phyloP scores from a whole-genome alignment of 2,113 vertebrate genomes.

The Lipophrys pholis region DNA sequence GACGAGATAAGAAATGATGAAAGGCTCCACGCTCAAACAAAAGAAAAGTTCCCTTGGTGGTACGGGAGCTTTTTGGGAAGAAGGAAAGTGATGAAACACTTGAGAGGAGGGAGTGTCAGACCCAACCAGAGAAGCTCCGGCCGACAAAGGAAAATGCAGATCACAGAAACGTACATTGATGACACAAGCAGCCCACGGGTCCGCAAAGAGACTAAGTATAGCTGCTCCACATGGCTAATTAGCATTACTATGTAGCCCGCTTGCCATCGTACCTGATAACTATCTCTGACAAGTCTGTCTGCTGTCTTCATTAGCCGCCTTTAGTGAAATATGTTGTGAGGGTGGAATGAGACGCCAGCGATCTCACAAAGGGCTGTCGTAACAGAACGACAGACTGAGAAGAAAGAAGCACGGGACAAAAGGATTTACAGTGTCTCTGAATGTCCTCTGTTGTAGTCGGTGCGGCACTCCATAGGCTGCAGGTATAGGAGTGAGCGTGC shows the following conservation, averaged over 20 bases:
- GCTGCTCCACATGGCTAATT: conserved; percentile 62
- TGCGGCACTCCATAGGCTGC: conserved; percentile 26
- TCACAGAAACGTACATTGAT: conserved; percentile 36
- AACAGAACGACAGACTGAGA: conserved; percentile 9
- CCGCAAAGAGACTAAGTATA: conserved; percentile 22
- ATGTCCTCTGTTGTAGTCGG: conserved; percentile 37
- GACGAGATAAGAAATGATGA: conserved; percentile 69
- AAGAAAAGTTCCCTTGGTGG: conserved; percentile 55
- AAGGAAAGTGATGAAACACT: conserved; percentile 68
- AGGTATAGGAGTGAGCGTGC: conserved; percentile 40
- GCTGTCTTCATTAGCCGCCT: conserved; percentile 23
- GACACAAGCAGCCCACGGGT: conserved; percentile 20
- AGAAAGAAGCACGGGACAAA: background rate
- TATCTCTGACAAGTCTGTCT: conserved; percentile 36
- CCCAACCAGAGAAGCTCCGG: conserved; percentile 35
- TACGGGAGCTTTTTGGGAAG: conserved; percentile 47
- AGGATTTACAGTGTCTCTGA: conserved; percentile 1
- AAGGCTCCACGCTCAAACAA: conserved; percentile 66
- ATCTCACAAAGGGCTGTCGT: conserved; percentile 14
- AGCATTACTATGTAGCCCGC: conserved; percentile 53
- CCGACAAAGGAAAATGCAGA: conserved; percentile 34
- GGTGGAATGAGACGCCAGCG: conserved; percentile 25
- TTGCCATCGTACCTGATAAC: conserved; percentile 50
- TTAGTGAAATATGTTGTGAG: conserved; percentile 43
- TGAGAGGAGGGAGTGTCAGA: conserved; percentile 53